Evolutionary conservation across 2,797 vertebrate genomes (phyloP), one percentile per base, ranked within the genome.

Genomic region (Otus scops): DNA sequence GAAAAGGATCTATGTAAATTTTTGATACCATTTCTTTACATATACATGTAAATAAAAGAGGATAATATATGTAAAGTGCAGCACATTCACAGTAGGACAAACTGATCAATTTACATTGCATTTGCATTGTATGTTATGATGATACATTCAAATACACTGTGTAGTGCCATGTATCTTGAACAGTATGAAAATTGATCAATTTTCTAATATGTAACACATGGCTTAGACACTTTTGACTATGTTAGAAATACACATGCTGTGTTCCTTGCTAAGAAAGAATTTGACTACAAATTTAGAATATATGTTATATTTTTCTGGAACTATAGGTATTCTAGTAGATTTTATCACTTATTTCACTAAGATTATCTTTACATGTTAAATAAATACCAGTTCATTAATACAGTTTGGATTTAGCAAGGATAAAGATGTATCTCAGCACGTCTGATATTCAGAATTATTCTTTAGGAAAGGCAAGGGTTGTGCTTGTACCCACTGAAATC

Each of bases 111-210:
- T 95, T 89, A 56, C 65, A 23, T 43, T 47, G 48, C 69, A 32
- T 81, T 32, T 65, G 80, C 84, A 38, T 53, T 59, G 10, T 13
- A 30, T 54, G 61, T 71, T 60, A 43, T 36, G 82, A 67, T 79
- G 76, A 88, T 41, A 64, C 64, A 59, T 76, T 92, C 74, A 85
- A 65, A 81, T 64, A 39, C 22, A 69, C 92, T 10, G 30, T 11
- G 7, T 24, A 65, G 61, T 75, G 78, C 50, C 59, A 47, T 6
- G 1, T 81, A 36, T 38, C 50, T 50, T 63, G 80, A 92, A 39
- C 45, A 70, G 80, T 5, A 77, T 39, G 82, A 92, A 95, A 95
- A 91, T 30, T 36, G 95, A 85, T 88, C 87, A 12, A 48, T 96
- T 89, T 93, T 73, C 78, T 93, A 82, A 93, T 71, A 45, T 2